Percentiles rank a stretch among this genome's conserved stretches.
These are phyloP conservation scores for Oscheius sp. DNA, from an alignment of 2,888 invertebrate genomes.

Conservation along the genomic window DNA sequence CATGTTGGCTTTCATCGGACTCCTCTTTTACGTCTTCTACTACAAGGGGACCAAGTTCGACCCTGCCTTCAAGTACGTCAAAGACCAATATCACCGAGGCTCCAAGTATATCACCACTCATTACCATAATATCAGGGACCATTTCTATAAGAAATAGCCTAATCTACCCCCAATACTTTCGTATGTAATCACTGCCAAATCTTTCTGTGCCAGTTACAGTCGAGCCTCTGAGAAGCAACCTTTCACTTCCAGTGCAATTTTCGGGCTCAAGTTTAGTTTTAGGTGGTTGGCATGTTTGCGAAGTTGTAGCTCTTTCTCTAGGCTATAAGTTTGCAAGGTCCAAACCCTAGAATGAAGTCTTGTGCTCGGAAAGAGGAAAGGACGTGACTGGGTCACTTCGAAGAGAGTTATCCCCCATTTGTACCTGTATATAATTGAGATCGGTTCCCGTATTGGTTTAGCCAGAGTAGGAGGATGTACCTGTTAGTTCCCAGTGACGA, in stretches of 20 bases:
- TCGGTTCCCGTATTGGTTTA: background rate
- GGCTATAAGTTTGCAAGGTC: too few relatives aligned
- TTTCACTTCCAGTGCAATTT: too few relatives aligned
- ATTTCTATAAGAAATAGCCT: conserved; percentile 20
- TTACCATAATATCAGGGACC: conserved; percentile 5
- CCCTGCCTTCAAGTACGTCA: conserved; percentile 3
- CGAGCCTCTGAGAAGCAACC: too few relatives aligned
- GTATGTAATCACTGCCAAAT: too few relatives aligned
- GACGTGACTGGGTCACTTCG: too few relatives aligned
- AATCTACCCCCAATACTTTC: too few relatives aligned
- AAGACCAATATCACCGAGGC: conserved; percentile 11
- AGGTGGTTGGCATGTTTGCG: too few relatives aligned
- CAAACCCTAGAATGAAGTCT: too few relatives aligned
- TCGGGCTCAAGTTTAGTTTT: too few relatives aligned
- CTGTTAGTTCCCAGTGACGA: conserved; percentile 30
- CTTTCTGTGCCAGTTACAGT: too few relatives aligned
- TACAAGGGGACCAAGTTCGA: conserved; percentile 17
- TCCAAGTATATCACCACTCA: conserved; percentile 20
- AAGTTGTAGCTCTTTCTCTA: too few relatives aligned
- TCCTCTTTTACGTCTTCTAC: conserved; percentile 17
- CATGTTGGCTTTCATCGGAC: conserved; percentile 24
- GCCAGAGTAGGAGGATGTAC: conserved; percentile 14
- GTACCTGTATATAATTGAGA: conserved; percentile 8
- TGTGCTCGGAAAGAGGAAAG: too few relatives aligned
- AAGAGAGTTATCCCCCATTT: background rate